Evolutionary conservation across 2,113 vertebrate species (phyloP), one percentile per base, ranked within the genome.

Genomic region (Tragelaphus buxtoni): DNA sequence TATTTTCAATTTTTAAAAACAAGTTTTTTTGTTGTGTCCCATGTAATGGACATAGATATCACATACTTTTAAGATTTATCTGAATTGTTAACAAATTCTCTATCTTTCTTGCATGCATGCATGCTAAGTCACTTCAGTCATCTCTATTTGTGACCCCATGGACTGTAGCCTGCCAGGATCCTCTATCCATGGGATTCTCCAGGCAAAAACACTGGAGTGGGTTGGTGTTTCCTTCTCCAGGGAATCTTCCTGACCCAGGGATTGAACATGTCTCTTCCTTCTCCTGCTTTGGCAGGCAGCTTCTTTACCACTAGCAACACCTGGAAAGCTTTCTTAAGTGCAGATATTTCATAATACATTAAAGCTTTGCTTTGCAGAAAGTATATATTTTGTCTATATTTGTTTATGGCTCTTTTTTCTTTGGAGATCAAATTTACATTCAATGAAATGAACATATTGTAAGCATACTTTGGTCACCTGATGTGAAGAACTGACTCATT

Each of bases 211-310:
- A 72, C 10, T 42, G 69, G 20, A 7, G 2, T 42, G 69, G 35
- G 22, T 72, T 72, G 9, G 20, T 10, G 13, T 72, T 72, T 26
- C 69, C 35, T 72, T 42, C 69, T 26, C 69, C 35, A 42, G 69
- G 35, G 69, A 10, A 13, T 72, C 69, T 42, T 42, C 20, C 35
- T 0, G 10, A 22, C 35, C 35, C 69, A 35, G 69, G 35, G 3
- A 7, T 7, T 0, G 3, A 42, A 13, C 10, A 0, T 24, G 69
- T 13, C 35, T 39, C 69, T 42, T 42, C 2, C 0, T 11, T 72
- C 69, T 72, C 20, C 35, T 72, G 69, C 5, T 12, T 42, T 72
- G 20, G 35, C 35, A 24, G 69, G 69, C 11, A 35, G 17, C 16
- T 20, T 69, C 63, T n/a, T 9, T 22, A 42, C 65, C 65, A 22